A percentile compares a stretch with the other conserved stretches of the same genome.
phyloP scores from a whole-genome alignment of 1,140 invertebrate genomes.

The Hylaeus volcanicus region DNA sequence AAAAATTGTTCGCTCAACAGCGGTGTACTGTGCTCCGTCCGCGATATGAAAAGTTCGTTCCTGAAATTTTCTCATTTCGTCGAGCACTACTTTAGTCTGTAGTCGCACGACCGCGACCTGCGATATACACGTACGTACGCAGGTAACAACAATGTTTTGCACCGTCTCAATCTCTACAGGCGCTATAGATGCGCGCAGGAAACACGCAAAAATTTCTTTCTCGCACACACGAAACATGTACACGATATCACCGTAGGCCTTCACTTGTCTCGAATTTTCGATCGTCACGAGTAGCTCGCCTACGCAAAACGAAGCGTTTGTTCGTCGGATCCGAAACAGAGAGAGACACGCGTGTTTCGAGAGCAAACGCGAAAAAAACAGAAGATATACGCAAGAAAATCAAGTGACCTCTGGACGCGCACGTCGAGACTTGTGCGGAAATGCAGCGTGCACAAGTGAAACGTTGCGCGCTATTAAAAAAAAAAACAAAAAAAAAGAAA shows the following conservation, averaged over 20 bases:
- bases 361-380: neutral
- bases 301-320: neutral
- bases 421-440: conserved; percentile 35
- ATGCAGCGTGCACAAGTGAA: conserved; percentile 15
- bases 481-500: neutral
- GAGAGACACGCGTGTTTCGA: neutral
- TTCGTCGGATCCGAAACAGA: neutral
- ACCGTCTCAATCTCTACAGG: too few species aligned
- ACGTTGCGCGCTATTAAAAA: too few species aligned
- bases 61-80: too few species aligned
- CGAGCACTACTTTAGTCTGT: too few species aligned
- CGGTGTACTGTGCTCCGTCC: too few species aligned
- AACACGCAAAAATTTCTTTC: too few species aligned
- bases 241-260: conserved; percentile 30
- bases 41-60: too few species aligned
- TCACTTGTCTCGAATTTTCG: conserved; percentile 14
- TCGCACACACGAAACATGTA: neutral
- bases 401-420: conserved; percentile 67
- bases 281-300: conserved; percentile 22
- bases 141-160: too few species aligned
- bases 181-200: too few species aligned
- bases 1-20: too few species aligned
- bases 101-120: too few species aligned
- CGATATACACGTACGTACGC: too few species aligned
- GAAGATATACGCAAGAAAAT: conserved; percentile 61